A percentile compares a stretch with the other conserved stretches of the same genome.
These are phyloP conservation scores for Odontothrips loti DNA, from an alignment of 2,888 invertebrate species.

Conservation along the genomic window DNA sequence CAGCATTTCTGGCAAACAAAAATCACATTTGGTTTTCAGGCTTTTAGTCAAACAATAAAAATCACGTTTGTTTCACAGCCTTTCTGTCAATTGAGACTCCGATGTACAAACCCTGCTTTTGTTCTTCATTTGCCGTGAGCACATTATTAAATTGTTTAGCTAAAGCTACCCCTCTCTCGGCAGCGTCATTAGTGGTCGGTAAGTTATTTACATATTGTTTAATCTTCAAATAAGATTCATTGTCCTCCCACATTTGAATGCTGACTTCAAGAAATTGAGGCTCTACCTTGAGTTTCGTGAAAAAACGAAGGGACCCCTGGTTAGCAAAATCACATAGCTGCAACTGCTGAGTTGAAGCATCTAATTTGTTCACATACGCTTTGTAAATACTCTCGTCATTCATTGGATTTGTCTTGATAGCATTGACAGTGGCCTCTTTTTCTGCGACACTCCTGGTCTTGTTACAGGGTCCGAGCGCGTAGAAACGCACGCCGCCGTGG, in stretches of 20 bases:
- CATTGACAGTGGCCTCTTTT: not conserved
- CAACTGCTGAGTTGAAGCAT: not conserved
- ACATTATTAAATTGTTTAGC: not conserved
- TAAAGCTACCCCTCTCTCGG: not conserved
- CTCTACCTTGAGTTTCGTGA: not conserved
- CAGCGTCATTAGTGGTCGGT: not conserved
- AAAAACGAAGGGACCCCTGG: not conserved
- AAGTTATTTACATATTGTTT: not conserved
- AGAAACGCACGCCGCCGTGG: not conserved
- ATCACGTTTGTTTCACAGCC: not conserved
- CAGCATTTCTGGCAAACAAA: no score
- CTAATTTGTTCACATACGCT: not conserved
- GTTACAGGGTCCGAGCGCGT: not conserved
- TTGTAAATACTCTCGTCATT: not conserved
- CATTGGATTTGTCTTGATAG: not conserved
- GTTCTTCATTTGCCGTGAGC: not conserved
- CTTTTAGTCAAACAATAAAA: not conserved
- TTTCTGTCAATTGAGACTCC: not conserved
- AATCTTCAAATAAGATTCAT: not conserved
- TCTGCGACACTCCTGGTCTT: not conserved
- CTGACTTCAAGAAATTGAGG: not conserved
- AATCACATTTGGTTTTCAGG: not conserved
- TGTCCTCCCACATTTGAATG: not conserved
- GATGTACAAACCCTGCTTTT: not conserved
- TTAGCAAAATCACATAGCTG: not conserved